These are phyloP conservation scores for Triplophysa yarkandensis DNA, from an alignment of 2,797 vertebrate species.

Conservation along the genomic window DNA sequence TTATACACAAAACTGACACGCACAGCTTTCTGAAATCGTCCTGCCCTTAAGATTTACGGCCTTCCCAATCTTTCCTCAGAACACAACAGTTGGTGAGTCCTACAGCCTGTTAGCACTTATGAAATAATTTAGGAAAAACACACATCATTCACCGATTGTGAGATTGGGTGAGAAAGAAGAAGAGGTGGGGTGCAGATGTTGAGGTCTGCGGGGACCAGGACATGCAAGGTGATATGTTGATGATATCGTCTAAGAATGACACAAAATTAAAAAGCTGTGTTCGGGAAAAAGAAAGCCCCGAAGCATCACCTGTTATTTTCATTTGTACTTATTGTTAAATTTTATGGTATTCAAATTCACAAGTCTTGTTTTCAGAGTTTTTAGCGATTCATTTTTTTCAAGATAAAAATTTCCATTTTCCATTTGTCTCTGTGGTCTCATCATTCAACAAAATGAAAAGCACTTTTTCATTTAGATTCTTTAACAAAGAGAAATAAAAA, in stretches of 20 bases:
- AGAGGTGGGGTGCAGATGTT: constrained; percentile 35
- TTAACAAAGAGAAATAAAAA: too few relatives aligned
- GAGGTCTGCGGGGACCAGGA: constrained; percentile 9
- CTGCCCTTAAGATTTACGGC: constrained; percentile 52
- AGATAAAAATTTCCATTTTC: too few relatives aligned
- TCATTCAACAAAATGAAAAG: too few relatives aligned
- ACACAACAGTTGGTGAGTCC: constrained; percentile 39
- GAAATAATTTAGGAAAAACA: constrained; percentile 48
- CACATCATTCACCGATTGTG: constrained; percentile 42
- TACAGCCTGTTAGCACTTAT: constrained; percentile 53
- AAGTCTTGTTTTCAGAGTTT: too few relatives aligned
- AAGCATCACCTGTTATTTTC: not conserved
- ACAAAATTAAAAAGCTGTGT: not conserved
- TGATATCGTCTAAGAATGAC: not conserved
- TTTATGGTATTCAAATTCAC: too few relatives aligned
- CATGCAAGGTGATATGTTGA: constrained; percentile 3
- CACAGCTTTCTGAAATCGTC: constrained; percentile 38
- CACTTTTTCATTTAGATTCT: too few relatives aligned
- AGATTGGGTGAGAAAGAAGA: constrained; percentile 36
- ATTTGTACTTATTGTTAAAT: too few relatives aligned
- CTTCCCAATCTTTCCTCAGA: constrained; percentile 44
- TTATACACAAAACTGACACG: constrained; percentile 48
- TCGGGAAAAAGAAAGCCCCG: not conserved
- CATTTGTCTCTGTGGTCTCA: too few relatives aligned
- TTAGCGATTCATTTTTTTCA: too few relatives aligned